A percentile compares a stretch with the other conserved stretches of the same genome.
Evolutionary conservation across 2,113 vertebrate species (phyloP).

Genomic region (Sigmodon hispidus): DNA sequence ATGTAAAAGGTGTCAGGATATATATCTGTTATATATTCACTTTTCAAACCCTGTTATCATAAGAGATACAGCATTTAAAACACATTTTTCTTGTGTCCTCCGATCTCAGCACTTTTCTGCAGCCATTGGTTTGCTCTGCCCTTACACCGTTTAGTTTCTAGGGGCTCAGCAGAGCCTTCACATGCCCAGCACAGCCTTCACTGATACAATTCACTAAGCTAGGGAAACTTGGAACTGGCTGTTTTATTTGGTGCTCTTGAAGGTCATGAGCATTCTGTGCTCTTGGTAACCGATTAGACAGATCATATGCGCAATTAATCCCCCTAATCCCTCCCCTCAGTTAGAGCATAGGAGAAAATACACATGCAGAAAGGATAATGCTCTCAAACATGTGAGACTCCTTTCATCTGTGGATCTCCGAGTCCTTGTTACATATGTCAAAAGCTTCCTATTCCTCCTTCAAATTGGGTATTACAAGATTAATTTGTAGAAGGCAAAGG

Average conservation of each 20-base stretch:
- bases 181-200: background rate
- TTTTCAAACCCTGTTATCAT: background rate
- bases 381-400: slow-evolving; percentile 65
- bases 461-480: slow-evolving; percentile 78
- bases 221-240: slow-evolving; percentile 51
- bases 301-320: slow-evolving; percentile 81
- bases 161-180: background rate
- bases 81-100: background rate
- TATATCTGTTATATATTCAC: background rate
- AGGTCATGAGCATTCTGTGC: slow-evolving; percentile 66
- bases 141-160: background rate
- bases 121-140: background rate
- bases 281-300: slow-evolving; percentile 76
- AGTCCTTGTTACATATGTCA: slow-evolving; percentile 77
- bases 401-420: slow-evolving; percentile 82
- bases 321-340: slow-evolving; percentile 77
- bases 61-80: slow-evolving; percentile 10
- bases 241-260: slow-evolving; percentile 73
- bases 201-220: slow-evolving; percentile 60
- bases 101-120: background rate
- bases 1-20: background rate
- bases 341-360: slow-evolving; percentile 72
- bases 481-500: slow-evolving; percentile 79
- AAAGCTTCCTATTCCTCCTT: slow-evolving; percentile 77
- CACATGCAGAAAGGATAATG: slow-evolving; percentile 76